These are phyloP conservation scores for Unio pictorum DNA, from an alignment of 2,888 invertebrate species.

Conservation along the genomic window DNA sequence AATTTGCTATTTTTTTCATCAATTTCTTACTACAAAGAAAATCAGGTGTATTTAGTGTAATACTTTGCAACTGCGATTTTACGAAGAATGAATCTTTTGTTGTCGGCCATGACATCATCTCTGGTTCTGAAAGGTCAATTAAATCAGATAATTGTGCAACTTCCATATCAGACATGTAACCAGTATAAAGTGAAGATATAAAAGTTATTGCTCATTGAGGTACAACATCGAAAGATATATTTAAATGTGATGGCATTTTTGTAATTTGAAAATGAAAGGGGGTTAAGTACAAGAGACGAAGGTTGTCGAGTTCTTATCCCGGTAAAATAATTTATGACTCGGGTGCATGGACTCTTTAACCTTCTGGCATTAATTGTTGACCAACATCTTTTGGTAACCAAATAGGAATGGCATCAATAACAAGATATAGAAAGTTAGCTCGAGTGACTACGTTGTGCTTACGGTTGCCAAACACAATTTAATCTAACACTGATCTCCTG, in stretches of 20 bases:
- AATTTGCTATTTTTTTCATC: conserved; percentile 15
- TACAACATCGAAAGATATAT: no score
- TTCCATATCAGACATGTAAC: conserved; percentile 26
- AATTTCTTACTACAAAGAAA: conserved; percentile 18
- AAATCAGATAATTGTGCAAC: conserved; percentile 17
- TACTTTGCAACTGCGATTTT: conserved; percentile 2
- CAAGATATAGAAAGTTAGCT: no score
- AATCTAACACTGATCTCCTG: no score
- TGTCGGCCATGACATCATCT: conserved; percentile 24
- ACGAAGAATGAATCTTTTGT: conserved; percentile 18
- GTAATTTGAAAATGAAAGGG: conserved; percentile 6
- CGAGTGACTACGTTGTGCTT: no score
- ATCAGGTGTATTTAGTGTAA: conserved; percentile 10
- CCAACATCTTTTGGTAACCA: no score
- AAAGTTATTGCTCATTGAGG: no score
- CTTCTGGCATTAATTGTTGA: not conserved
- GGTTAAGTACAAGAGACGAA: conserved; percentile 1
- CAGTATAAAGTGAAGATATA: not conserved
- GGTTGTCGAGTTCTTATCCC: not conserved
- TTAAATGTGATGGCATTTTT: conserved; percentile 8
- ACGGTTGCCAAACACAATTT: no score
- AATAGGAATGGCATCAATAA: no score
- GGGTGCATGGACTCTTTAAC: not conserved
- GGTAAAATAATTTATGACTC: conserved; percentile 1
- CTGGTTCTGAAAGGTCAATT: conserved; percentile 17